Evolutionary conservation across 2,797 vertebrate genomes (phyloP), one percentile per base, ranked within the genome.

Genomic region (Urocyon cinereoargenteus): DNA sequence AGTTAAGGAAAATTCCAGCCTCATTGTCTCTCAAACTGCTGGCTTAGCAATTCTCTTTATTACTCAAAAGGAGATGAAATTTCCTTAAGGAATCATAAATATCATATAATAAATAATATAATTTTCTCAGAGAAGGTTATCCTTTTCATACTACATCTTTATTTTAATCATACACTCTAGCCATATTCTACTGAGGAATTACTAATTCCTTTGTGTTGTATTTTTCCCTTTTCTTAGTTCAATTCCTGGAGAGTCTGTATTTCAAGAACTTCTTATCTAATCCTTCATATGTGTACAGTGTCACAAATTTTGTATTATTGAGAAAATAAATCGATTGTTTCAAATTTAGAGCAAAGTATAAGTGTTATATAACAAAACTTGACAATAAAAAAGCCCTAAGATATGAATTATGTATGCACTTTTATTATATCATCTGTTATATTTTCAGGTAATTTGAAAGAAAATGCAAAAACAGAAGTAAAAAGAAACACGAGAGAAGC

Each of bases 361-460:
- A 81, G 3, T 78, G 59, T 68, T 53, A 72, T 26, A 51, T 83
- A 72, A 34, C 21, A 57, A 94, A 79, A 62, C 51, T 49, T 36
- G 5, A 31, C 19, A 75, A 40, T 19, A 51, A 24, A 75, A 16
- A 87, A 59, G 57, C 83, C 34, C 34, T 87, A 82, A 92, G 36
- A 68, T 68, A 73, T 68, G 53, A 77, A 66, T 36, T 83, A 77
- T 57, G 3, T 83, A 77, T 57, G 3, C 5, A 83, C 18, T 59
- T 91, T 88, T 64, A 87, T 83, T 82, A 68, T 40, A 68, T 61
- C 49, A 18, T 73, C n/a, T 81, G 4, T 88, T 92, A n/a, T 83
- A 88, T 51, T 92, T 95, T 84, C 90, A 96, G 90, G 59, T 96
- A 84, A 88, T 84, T 66, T 68, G 90, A 92, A 16, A 88, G 70